Base-by-base conservation (phyloP, 2,113 vertebrate species). In the Aphelocoma coerulescens region DNA sequence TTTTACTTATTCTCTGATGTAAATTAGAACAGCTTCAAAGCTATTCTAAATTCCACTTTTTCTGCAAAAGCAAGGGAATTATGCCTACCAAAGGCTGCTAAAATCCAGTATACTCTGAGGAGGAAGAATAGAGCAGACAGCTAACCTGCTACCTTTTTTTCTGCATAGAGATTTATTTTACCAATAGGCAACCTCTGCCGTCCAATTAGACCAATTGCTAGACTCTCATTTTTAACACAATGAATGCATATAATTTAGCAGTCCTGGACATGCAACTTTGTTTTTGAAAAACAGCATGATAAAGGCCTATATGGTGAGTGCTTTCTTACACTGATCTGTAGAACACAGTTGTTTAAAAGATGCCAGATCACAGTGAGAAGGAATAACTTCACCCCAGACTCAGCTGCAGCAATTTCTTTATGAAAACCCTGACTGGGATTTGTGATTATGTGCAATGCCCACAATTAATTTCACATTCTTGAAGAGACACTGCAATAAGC, bases 11-110 rank as follows among this genome's bases (percentile, higher is more conserved):
- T 75, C 89, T 89, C 80, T 65, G 39, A 71, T 39, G 52, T 78
- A 93, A 93, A 88, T 81, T 65, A 93, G 30, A 89, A 57, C 30
- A 77, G 61, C 33, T 86, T 84, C 84, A 95, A 71, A 94, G 69
- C 69, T 79, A 39, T 80, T 85, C 52, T 79, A 72, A 87, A 96
- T 82, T 88, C 66, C 28, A 83, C 23, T 63, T 89, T 67, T 59
- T 63, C 66, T 91, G 52, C 66, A 89, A 63, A 78, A 82, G 21
- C 27, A 33, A 72, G 43, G 35, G 46, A 89, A 91, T 86, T 46
- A 57, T 39, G 17, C 39, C 69, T 80, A 73, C 73, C 63, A 91
- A 74, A 76, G 58, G 49, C 55, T 84, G 46, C 63, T 43, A 24
- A 27, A 49, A 27, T 44, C 57, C 66, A 43, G 75, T 37, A 44